Base-by-base conservation (phyloP, 2,113 vertebrate genomes). In the Setophaga kirtlandii region DNA sequence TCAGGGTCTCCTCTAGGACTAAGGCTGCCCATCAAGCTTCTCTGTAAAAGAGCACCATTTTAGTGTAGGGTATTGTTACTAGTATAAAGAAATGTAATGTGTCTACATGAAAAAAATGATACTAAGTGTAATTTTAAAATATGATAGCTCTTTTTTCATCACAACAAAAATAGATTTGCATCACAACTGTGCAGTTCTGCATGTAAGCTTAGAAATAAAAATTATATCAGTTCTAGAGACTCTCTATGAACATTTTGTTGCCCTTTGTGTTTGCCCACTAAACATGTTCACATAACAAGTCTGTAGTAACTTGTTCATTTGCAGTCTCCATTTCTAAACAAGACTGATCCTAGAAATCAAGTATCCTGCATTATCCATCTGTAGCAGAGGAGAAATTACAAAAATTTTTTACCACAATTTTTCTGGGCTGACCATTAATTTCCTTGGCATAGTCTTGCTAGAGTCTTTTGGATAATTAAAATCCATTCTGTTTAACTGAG, bases 401-500 rank as follows among this genome's bases (percentile, higher is more conserved):
- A 89, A 47, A 83, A 9, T 4, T 24, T 25, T 59, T 94, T 37
- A 83, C 8, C 12, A 59, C 50, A 25, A 52, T 79, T 68, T 95
- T 71, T 83, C n/a, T 85, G 41, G 76, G 46, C 24, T 86, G 6
- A 68, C 53, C 49, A 76, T 41, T 92, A 37, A 85, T 90, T 91
- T 73, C 37, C 53, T 59, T 91, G 41, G 52, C 39, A 87, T 68
- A 80, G 42, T 77, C 87, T 83, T 91, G 4, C 44, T 89, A 30
- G 22, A 31, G 35, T 74, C 79, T 59, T 46, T 71, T 60, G 7
- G 25, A 85, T 87, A 90, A 94, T 91, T 69, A 87, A 95, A 83
- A 58, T 79, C 49, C 35, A 41, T 83, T 91, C 59, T 96, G 35
- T 89, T 92, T 93, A 92, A 92, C 70, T 90, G 76, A 94, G 30